phyloP scores from a whole-genome alignment of 2,888 invertebrate species.

The Fragum sueziense region DNA sequence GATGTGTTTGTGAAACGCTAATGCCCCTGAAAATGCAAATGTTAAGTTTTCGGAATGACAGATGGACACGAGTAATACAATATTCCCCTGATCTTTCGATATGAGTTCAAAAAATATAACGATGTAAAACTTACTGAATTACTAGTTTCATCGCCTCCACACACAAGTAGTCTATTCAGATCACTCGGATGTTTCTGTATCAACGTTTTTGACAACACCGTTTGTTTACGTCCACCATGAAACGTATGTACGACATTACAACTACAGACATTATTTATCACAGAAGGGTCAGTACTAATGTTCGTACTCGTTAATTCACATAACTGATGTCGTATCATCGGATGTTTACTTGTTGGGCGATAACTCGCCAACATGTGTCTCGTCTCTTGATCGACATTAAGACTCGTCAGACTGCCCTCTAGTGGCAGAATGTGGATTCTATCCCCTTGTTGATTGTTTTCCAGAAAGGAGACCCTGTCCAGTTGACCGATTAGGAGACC shows the following conservation, averaged over 20 bases:
- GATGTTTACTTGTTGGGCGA: constrained; percentile 85
- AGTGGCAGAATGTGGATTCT: constrained; percentile 74
- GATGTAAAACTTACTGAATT: constrained; percentile 81
- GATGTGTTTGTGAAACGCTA: not conserved
- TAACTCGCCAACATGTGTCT: constrained; percentile 88
- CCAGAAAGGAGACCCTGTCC: constrained; percentile 77
- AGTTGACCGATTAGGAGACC: constrained; percentile 81
- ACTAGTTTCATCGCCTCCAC: constrained; percentile 89
- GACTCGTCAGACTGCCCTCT: constrained; percentile 84
- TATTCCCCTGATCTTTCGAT: not conserved
- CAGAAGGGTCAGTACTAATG: constrained; percentile 59
- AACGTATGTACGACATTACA: constrained; percentile 81
- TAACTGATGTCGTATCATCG: constrained; percentile 82
- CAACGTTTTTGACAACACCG: constrained; percentile 87
- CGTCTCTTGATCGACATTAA: constrained; percentile 87
- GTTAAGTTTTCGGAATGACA: not conserved
- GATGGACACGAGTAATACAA: not conserved
- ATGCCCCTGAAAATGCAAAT: not conserved
- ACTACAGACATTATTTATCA: constrained; percentile 66
- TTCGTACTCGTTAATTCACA: constrained; percentile 74
- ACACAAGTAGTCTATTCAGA: constrained; percentile 85
- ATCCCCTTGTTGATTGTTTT: constrained; percentile 66
- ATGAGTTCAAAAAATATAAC: not conserved
- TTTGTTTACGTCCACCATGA: constrained; percentile 87
- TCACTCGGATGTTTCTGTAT: constrained; percentile 85